These are phyloP conservation scores for Aspidapion aeneum DNA, from an alignment of 2,888 invertebrate genomes.

Conservation along the genomic window DNA sequence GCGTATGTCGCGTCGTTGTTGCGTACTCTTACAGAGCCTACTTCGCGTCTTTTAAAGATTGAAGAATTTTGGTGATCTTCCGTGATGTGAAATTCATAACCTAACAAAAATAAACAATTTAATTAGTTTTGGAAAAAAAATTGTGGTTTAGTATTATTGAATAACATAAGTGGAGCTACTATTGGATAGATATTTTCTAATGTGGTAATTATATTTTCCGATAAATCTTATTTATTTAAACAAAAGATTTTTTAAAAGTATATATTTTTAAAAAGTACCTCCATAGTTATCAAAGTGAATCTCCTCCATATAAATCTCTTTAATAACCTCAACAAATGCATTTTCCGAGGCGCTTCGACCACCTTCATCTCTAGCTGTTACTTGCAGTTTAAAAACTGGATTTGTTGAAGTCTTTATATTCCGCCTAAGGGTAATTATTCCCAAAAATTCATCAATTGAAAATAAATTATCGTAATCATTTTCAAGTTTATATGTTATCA, in stretches of 20 bases:
- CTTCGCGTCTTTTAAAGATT: constrained; percentile 62
- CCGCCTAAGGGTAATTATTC: constrained; percentile 67
- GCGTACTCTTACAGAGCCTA: constrained; percentile 70
- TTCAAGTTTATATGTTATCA: constrained; percentile 73
- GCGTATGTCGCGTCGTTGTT: constrained; percentile 57
- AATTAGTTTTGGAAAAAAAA: no score
- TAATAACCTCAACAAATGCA: constrained; percentile 78
- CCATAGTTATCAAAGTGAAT: constrained; percentile 73
- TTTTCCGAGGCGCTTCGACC: constrained; percentile 68
- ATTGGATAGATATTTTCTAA: no score
- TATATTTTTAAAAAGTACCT: no score
- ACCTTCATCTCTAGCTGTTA: constrained; percentile 80
- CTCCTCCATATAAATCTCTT: constrained; percentile 66
- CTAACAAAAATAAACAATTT: background rate
- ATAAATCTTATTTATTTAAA: no score
- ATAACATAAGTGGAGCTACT: no score
- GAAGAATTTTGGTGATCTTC: constrained; percentile 40
- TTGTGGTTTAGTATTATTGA: no score
- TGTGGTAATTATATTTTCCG: no score
- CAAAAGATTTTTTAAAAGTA: no score
- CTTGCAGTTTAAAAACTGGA: constrained; percentile 66
- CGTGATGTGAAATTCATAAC: background rate
- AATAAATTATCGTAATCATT: constrained; percentile 79
- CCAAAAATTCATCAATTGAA: constrained; percentile 72
- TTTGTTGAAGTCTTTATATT: constrained; percentile 62